These are phyloP conservation scores for Chelonia mydas DNA, from an alignment of 2,797 vertebrate genomes.

Conservation along the genomic window DNA sequence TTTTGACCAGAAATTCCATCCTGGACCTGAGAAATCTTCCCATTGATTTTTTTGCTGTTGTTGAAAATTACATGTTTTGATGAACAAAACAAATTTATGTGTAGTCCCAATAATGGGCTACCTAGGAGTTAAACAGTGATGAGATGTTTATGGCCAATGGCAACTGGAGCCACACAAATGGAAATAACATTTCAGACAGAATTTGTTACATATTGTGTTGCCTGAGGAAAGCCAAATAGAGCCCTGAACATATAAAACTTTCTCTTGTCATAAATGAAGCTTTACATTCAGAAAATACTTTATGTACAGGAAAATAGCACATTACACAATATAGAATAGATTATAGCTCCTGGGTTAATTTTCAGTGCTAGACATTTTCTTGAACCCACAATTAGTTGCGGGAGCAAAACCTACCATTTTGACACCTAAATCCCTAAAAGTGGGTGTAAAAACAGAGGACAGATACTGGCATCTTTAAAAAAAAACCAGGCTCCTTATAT, in stretches of 20 bases:
- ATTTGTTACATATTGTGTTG: too few species aligned
- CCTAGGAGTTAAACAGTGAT: too few species aligned
- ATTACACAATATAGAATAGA: background rate
- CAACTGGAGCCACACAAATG: too few species aligned
- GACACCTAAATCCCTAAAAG: background rate
- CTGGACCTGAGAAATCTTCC: too few species aligned
- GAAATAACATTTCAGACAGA: too few species aligned
- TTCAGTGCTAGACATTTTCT: conserved; percentile 4
- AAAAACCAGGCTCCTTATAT: background rate
- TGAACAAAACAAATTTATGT: too few species aligned
- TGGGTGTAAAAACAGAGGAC: background rate
- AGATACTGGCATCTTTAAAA: background rate
- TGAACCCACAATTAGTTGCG: background rate
- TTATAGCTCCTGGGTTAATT: background rate
- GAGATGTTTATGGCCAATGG: too few species aligned
- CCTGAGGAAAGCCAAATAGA: background rate
- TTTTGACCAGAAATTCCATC: too few species aligned
- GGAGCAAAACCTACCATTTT: background rate
- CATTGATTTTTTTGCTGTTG: too few species aligned
- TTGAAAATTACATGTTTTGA: too few species aligned
- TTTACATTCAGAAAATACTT: background rate
- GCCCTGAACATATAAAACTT: background rate
- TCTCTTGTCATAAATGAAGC: background rate
- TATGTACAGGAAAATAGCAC: background rate
- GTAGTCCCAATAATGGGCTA: too few species aligned